Evolutionary conservation across 2,113 vertebrate species (phyloP).

Genomic region (Bos taurus): ARS-UCD2.0 NC_037337.1:30841501-30842000

Average conservation of each 20-base stretch:
- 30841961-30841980: background rate
- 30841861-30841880: background rate
- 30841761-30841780: background rate
- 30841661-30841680: background rate
- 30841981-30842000: background rate
- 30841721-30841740: background rate
- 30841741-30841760: background rate
- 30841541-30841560: background rate
- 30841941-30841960: background rate
- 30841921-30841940: background rate
- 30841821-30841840: rapidly evolving
- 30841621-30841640: background rate
- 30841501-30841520: rapidly evolving
- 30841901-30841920: rapidly evolving
- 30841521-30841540: background rate
- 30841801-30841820: background rate
- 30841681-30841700: background rate
- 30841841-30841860: background rate
- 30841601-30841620: background rate
- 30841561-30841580: background rate
- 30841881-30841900: background rate
- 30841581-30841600: background rate
- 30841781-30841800: background rate
- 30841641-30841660: background rate
- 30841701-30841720: background rate